Base-by-base conservation (phyloP, 2,888 invertebrate genomes). In the Euclidia mi region DNA sequence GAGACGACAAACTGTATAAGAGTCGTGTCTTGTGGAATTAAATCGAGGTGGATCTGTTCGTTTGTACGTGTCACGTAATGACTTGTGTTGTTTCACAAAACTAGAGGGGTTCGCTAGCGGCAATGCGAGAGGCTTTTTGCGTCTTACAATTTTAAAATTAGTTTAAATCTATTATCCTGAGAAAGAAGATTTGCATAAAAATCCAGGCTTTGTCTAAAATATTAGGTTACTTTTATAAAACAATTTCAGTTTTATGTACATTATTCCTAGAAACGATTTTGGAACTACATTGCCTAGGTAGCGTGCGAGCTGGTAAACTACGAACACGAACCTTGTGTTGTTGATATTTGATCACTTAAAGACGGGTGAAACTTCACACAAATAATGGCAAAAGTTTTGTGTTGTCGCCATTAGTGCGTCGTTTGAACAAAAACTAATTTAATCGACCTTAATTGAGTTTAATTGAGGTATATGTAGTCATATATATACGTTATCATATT, bases 1-100 rank as follows among this genome's bases (percentile, higher is more conserved):
- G 60, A 76, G 69, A 76, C 65, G 75, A 72, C 71, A 79, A 82
- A 81, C 76, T 75, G 79, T 79, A 76, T 79, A 75, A 80, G 83
- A 79, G 78, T 68, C 73, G 66, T 71, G 78, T 81, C 77, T 82
- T 69, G 71, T 70, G 63, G 82, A 85, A 89, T 87, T 82, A 84
- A 85, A 87, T 89, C 85, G 82, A 78, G 78, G 78, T 73, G 76
- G 79, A 82, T 79, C 79, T 73, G n/a, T 70, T 76, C 67, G 68
- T 78, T 71, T 69, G 57, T 63, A 43, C 56, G 67, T 58, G 73
- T 68, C 67, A 71, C 71, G 61, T 78, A 80, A 84, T 77, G 74
- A 78, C 71, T 80, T 76, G 72, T 82, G 77, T 81, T 78, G 75
- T 80, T 81, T 74, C 64, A 68, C 71, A 71, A 66, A 67, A 59